Base-by-base conservation (phyloP, 2,888 invertebrate genomes). In the Rotaria macrura region DNA sequence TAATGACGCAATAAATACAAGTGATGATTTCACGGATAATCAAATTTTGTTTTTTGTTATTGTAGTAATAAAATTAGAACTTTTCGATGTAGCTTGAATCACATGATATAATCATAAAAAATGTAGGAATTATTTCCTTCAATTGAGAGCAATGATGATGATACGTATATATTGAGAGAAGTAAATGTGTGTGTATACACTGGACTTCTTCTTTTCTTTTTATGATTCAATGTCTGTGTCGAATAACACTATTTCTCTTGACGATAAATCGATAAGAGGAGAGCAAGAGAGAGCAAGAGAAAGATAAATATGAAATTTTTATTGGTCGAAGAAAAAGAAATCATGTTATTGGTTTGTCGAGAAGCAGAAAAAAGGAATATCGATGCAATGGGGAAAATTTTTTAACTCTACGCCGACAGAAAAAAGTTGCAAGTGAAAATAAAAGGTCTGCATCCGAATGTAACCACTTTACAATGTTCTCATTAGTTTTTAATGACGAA, bases 21-120 rank as follows among this genome's bases (percentile, higher is more conserved):
- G 65, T 65, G 65, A 65, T 65, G 17, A 65, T 65, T 65, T 65
- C 65, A 65, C 65, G 65, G 65, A 65, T 65, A 65, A 65, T 65
- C 65, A 65, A 65, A 65, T 65, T 65, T 65, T 65, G 29, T 34
- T 65, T 7, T 65, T 34, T 65, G 65, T 65, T 65, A 65, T 65
- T 65, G 20, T 65, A 65, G 65, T 65, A 65, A 65, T 65, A 65
- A 65, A 65, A 65, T 34, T 65, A 65, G 65, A 65, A 65, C 65
- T 65, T 65, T 65, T 65, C 29, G 34, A 65, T 65, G 38, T 65
- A 34, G 65, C 17, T 65, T 34, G 34, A 65, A 20, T 34, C 65
- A 65, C 65, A 65, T 65, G 65, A 25, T 38, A 65, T 34, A 65
- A 65, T 65, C 65, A 65, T 65, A 65, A 65, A 65, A 65, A 65